phyloP scores from a whole-genome alignment of 2,797 vertebrate species.

The Rhinichthys osculus region DNA sequence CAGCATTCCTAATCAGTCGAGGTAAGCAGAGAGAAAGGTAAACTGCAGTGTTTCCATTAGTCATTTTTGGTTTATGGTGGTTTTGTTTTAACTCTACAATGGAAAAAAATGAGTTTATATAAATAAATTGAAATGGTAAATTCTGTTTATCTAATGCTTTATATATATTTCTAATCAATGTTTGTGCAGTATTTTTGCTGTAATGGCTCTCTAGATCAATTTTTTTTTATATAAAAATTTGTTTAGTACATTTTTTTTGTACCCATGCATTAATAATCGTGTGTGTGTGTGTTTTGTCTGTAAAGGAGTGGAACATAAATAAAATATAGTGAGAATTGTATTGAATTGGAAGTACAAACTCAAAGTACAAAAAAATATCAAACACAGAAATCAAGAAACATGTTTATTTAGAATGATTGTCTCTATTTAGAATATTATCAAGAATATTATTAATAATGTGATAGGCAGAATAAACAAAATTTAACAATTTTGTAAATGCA shows the following conservation, averaged over 20 bases:
- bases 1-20: constrained; percentile 55
- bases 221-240: too few species aligned
- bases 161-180: neutral
- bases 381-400: neutral
- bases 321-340: too few species aligned
- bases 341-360: too few species aligned
- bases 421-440: neutral
- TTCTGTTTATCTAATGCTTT: constrained; percentile 14
- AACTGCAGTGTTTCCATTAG: constrained; percentile 35
- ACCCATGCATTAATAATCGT: neutral
- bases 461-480: neutral
- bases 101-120: constrained; percentile 15
- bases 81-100: constrained; percentile 34
- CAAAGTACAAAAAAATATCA: neutral
- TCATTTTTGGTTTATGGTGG: constrained; percentile 26
- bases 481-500: neutral
- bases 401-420: neutral
- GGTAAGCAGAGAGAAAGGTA: constrained; percentile 35
- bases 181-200: neutral
- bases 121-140: neutral
- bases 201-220: neutral
- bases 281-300: too few species aligned
- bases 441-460: neutral
- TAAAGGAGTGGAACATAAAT: too few species aligned
- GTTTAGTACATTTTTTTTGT: too few species aligned